Evolutionary conservation across 2,113 vertebrate species (phyloP).

Genomic region (Dromiciops gliroides): DNA sequence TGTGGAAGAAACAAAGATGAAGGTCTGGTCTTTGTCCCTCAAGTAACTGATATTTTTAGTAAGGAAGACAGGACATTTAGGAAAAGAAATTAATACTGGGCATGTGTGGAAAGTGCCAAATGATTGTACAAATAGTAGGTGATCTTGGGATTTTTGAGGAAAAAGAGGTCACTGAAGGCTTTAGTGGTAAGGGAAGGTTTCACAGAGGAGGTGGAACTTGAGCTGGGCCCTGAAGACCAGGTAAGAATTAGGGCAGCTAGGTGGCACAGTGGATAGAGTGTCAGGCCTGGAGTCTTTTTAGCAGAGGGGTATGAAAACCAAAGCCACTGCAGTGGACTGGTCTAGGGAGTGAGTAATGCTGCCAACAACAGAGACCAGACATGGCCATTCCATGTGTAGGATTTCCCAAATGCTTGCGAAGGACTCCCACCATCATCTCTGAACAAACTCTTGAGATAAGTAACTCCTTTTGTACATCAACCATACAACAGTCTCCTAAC

Average conservation of each 20-base stretch:
- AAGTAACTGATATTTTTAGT: neutral
- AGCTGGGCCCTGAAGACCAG: neutral
- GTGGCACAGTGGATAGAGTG: neutral
- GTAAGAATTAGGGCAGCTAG: neutral
- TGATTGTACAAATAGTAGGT: neutral
- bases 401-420: too few species aligned
- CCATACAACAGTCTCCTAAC: neutral
- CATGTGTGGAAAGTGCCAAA: neutral
- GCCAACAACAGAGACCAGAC: neutral
- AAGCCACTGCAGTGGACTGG: neutral
- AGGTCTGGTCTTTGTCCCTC: neutral
- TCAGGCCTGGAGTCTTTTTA: slow-evolving; percentile 36
- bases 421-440: too few species aligned
- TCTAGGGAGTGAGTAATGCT: neutral
- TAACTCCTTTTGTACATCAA: too few species aligned
- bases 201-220: neutral
- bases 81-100: neutral
- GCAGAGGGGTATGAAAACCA: neutral
- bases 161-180: neutral
- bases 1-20: neutral
- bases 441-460: too few species aligned
- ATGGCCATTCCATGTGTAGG: neutral
- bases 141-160: neutral
- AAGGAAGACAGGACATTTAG: neutral
- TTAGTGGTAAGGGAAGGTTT: slow-evolving; percentile 36